Conservation (phyloP, 2,113 vertebrate genomes). For the Pipa parva region DNA sequence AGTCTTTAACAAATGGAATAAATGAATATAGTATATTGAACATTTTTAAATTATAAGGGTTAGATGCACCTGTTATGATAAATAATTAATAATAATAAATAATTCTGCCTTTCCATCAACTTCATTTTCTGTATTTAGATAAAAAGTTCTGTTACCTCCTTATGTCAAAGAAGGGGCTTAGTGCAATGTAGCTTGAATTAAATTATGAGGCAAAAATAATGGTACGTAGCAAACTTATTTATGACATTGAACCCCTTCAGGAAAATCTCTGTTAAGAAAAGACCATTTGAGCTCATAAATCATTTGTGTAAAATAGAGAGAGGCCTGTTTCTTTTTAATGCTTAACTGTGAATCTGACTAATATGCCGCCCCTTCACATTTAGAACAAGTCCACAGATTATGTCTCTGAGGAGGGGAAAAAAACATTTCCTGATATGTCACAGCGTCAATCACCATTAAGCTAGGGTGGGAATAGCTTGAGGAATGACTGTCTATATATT, state of each 20-base stretch:
- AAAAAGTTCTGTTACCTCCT: no score
- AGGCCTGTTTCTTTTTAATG: conserved; percentile 9
- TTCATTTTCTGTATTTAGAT: no score
- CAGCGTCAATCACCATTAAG: conserved; percentile 1
- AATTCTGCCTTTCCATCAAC: no score
- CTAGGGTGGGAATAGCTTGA: conserved; percentile 45
- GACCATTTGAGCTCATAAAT: conserved; percentile 18
- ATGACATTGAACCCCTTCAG: conserved; percentile 10
- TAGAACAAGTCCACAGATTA: background rate
- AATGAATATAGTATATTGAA: no score
- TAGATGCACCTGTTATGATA: no score
- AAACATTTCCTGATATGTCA: conserved; percentile 13
- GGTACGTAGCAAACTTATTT: conserved; percentile 9
- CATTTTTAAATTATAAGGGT: no score
- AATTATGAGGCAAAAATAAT: background rate
- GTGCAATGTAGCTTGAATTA: background rate
- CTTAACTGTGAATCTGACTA: conserved; percentile 18
- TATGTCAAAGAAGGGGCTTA: background rate
- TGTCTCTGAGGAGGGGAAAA: conserved; percentile 4
- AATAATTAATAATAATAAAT: no score
- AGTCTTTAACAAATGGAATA: no score
- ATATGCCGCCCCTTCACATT: conserved; percentile 5
- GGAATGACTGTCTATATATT: conserved; percentile 28
- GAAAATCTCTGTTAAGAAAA: conserved; percentile 16
- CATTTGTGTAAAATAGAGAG: background rate